Evolutionary conservation across 2,797 vertebrate species (phyloP), one percentile per base, ranked within the genome.

Genomic region (Bradypus variegatus): DNA sequence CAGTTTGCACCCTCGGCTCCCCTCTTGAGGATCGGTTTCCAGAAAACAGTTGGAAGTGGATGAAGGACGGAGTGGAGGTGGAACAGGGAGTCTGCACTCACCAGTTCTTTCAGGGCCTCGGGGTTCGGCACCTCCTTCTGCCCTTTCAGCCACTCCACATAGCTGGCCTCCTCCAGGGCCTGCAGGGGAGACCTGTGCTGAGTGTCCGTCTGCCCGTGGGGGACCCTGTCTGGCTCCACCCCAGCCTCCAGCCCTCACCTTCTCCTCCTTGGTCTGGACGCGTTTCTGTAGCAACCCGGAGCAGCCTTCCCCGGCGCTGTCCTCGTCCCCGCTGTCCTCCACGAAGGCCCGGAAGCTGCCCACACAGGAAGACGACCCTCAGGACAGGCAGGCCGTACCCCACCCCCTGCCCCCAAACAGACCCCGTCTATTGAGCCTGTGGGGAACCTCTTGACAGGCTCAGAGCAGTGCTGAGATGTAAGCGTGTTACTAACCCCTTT

Each of bases 131-230:
- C 12, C n/a, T 98, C 98, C 23, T 95, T 94, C 89, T 98, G 98
- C 6, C 98, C 98, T 94, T 98, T 99, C 83, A 99, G 97, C 98
- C 99, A 99, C 25, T 98, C 97, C 67, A 98, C 65, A 31, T 98
- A 98, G 50, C 98, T 98, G 0, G 97, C 97, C 72, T 99, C 98
- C 70, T 99, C 98, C 90, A 96, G 96, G 84, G 98, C 98, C 98
- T 99, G 84, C 60, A n/a, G 45, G 50, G 50, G 33, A 64, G 50
- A 14, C 48, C 15, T 6, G 89, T 1, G 6, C 7, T 76, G 27
- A 94, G 89, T 41, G 58, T 45, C 60, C 83, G 21, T 45, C 0
- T 0, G 23, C 19, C 6, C 55, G 1, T 23, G 81, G 53, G 11
- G 53, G 11, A 12, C 86, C 72, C 8, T 9, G 73, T 31, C 9